Percentiles rank a stretch among this genome's conserved stretches.
Evolutionary conservation across 1,140 invertebrate genomes (phyloP).

Genomic region (Philotrypesis tridentata): DNA sequence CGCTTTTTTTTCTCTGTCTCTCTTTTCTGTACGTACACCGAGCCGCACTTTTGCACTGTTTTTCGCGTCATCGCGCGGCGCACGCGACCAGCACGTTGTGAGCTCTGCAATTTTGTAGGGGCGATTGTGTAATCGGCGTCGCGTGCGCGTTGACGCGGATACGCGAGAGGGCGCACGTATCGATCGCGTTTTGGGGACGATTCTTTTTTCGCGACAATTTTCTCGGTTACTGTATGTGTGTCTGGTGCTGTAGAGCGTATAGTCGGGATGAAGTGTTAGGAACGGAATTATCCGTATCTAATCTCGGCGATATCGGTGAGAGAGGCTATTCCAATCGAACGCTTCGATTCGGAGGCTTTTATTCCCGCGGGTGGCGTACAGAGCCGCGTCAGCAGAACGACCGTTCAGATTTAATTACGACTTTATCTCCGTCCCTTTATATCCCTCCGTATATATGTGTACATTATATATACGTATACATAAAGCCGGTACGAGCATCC

Average conservation of each 20-base stretch:
- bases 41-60: background rate
- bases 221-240: too few relatives aligned
- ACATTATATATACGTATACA: background rate
- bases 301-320: background rate
- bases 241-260: too few relatives aligned
- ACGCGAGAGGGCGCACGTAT: background rate
- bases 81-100: background rate
- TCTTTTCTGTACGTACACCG: too few relatives aligned
- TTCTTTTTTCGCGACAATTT: background rate
- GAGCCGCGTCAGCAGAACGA: background rate
- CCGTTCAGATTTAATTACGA: conserved; percentile 39
- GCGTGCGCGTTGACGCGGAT: conserved; percentile 6
- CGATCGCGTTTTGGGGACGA: background rate
- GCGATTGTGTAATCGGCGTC: conserved; percentile 2
- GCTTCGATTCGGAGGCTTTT: background rate
- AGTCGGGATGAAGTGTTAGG: too few relatives aligned
- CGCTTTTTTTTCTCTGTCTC: conserved; percentile 7
- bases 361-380: background rate
- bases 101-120: background rate
- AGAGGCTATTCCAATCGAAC: too few relatives aligned
- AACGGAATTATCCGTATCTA: too few relatives aligned
- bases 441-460: background rate
- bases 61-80: background rate
- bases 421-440: conserved; percentile 26
- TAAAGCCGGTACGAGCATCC: background rate